Percentiles rank a stretch among this genome's conserved stretches.
phyloP scores from a whole-genome alignment of 2,797 vertebrate genomes.

The Poecilia velifera region DNA sequence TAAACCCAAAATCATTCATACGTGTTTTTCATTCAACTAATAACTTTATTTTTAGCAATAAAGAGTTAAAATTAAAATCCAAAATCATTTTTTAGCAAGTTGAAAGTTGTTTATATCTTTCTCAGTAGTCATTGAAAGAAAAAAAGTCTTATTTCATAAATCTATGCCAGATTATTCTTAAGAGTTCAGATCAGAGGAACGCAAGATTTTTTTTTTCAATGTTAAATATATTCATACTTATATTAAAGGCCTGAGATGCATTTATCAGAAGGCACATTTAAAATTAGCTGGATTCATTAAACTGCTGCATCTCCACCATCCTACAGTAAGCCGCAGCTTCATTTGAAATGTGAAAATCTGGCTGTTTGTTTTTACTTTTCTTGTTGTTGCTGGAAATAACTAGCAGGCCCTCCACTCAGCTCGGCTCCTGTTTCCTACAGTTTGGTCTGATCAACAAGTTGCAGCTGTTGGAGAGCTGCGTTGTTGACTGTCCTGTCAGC shows the following conservation, averaged over 20 bases:
- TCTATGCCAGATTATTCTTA: not conserved
- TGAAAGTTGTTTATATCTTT: too few relatives aligned
- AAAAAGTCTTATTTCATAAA: too few relatives aligned
- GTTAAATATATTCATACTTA: not conserved
- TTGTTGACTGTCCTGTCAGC: constrained; percentile 89
- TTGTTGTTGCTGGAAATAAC: constrained; percentile 37
- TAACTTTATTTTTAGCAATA: too few relatives aligned
- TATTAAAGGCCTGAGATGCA: not conserved
- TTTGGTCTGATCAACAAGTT: constrained; percentile 77
- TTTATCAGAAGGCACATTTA: not conserved
- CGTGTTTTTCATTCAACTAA: too few relatives aligned
- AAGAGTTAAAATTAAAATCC: too few relatives aligned
- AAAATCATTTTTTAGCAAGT: too few relatives aligned
- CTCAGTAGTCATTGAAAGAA: too few relatives aligned
- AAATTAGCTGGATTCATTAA: constrained; percentile 9
- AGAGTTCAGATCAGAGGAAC: not conserved
- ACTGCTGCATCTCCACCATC: constrained; percentile 17
- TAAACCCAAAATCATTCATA: not conserved
- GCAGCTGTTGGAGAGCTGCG: constrained; percentile 81
- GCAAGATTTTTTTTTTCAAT: not conserved
- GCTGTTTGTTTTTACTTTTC: constrained; percentile 3
- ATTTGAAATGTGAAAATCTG: constrained; percentile 34
- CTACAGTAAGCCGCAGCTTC: constrained; percentile 25
- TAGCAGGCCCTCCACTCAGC: constrained; percentile 19
- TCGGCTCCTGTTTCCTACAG: constrained; percentile 73